Evolutionary conservation across 1,140 invertebrate genomes (phyloP), one percentile per base, ranked within the genome.

Genomic region (Caenorhabditis inopinata): DNA sequence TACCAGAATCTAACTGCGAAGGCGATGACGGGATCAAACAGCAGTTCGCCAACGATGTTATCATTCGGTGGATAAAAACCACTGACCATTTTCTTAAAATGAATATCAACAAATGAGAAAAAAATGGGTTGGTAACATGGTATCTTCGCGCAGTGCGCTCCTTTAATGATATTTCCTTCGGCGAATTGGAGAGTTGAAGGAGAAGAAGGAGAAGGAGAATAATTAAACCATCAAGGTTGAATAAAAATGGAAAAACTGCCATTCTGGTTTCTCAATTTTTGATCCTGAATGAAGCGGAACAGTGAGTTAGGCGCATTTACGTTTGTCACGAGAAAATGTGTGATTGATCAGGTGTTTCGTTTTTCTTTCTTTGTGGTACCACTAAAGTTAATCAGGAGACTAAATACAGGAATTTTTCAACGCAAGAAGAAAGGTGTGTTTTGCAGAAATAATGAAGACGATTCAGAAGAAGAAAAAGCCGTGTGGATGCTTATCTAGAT

Each of bases 11-110:
- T 21, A 9, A 23, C 16, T 18, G 18, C 3, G 1, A 68, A 68
- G 27, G 32, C 21, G 21, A 68, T 58, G 58, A 32, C 58, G 38
- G 16, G 58, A 68, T 68, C 58, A 68, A 68, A 68, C 58, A 68
- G 58, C 58, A 68, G 6, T 68, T 68, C 38, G 58, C 58, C 35
- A 68, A 68, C 32, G n/a, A 68, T 38, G 38, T 32, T 29, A 38
- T 42, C 58, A 7, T 0, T 68, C 14, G 2, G 18, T 16, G 12
- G 21, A 23, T 9, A 21, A 51, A n/a, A 51, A 51, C 48, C 48
- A 68, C 32, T 21, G 14, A 11, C 7, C 51, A 58, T 11, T 27
- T 1, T 32, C 16, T 16, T 27, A 58, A 58, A 58, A 25, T 51
- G 27, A 7, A 4, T 51, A 51, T 51, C 48, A 51, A 2, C 48